Evolutionary conservation across 2,113 vertebrate genomes (phyloP).

Genomic region (Arothron firmamentum): DNA sequence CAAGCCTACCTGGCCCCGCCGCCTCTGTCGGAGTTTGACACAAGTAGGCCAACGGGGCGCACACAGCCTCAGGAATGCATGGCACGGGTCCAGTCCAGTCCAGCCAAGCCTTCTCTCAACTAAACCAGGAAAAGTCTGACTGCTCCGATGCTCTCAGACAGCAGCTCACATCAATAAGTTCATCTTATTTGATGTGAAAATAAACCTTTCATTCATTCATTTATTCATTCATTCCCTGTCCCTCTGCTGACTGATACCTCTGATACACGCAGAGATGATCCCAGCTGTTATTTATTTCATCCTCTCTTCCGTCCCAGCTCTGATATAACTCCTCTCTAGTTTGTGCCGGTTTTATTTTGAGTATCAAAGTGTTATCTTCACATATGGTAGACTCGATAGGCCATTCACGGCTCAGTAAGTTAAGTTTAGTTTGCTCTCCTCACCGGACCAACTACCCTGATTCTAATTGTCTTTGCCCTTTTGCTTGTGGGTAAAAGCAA

Average conservation of each 20-base stretch:
- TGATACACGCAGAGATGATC: not conserved
- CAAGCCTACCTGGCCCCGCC: not conserved
- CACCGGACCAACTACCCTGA: no score
- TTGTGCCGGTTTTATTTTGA: no score
- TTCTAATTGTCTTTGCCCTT: no score
- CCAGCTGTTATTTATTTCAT: not conserved
- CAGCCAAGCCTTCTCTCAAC: conserved; percentile 28
- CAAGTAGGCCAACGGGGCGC: conserved; percentile 57
- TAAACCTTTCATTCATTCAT: no score
- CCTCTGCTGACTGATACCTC: not conserved
- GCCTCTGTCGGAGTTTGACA: conserved; percentile 7
- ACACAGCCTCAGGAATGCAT: conserved; percentile 45
- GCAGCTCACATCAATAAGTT: no score
- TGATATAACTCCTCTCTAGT: not conserved
- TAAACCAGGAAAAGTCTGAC: conserved; percentile 15
- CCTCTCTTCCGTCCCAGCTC: not conserved
- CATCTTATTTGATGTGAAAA: no score
- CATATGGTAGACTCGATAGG: no score
- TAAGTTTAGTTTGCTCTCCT: no score
- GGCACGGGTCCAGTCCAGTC: conserved; percentile 47
- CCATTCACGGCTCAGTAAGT: no score
- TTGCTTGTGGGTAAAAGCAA: no score
- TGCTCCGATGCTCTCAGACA: conserved; percentile 3
- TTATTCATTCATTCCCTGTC: no score
- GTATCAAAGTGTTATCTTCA: no score